Evolutionary conservation across 1,140 invertebrate genomes (phyloP).

Genomic region (Drosophila pseudoananassae): DNA sequence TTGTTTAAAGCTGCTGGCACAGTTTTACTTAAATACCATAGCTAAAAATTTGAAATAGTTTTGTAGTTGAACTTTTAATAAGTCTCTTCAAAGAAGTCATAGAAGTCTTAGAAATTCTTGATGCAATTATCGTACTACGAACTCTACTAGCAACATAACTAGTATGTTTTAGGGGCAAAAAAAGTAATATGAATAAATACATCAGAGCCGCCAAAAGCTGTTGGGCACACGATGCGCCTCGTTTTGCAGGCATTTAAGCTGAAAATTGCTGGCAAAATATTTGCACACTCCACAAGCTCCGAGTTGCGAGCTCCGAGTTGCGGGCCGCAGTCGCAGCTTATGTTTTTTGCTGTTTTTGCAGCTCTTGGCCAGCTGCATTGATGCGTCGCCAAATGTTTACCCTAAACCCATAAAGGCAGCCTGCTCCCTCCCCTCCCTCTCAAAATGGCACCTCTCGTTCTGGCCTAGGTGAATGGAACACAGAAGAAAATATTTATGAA

Average conservation of each 20-base stretch:
- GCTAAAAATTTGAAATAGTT: background rate
- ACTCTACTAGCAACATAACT: background rate
- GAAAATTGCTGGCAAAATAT: constrained; percentile 80
- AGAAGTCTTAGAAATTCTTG: background rate
- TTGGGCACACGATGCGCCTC: constrained; percentile 56
- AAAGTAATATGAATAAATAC: constrained; percentile 13
- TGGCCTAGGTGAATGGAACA: constrained; percentile 18
- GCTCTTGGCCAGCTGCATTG: constrained; percentile 67
- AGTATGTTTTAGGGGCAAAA: background rate
- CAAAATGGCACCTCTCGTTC: constrained; percentile 5
- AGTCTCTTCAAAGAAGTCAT: background rate
- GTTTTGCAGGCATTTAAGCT: constrained; percentile 73
- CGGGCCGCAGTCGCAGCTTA: constrained; percentile 9
- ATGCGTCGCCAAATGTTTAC: constrained; percentile 72
- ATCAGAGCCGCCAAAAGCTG: constrained; percentile 47
- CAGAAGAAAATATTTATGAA: constrained; percentile 5
- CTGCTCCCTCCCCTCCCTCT: constrained; percentile 5
- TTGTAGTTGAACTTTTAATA: background rate
- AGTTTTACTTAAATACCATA: background rate
- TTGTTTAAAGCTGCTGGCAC: background rate
- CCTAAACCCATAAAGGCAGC: constrained; percentile 48
- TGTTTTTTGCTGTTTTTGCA: constrained; percentile 32
- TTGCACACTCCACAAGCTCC: constrained; percentile 58
- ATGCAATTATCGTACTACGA: constrained; percentile 8
- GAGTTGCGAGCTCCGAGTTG: constrained; percentile 2